Conservation (phyloP, 1,140 invertebrate species). For the Pteromalus puparum region DNA sequence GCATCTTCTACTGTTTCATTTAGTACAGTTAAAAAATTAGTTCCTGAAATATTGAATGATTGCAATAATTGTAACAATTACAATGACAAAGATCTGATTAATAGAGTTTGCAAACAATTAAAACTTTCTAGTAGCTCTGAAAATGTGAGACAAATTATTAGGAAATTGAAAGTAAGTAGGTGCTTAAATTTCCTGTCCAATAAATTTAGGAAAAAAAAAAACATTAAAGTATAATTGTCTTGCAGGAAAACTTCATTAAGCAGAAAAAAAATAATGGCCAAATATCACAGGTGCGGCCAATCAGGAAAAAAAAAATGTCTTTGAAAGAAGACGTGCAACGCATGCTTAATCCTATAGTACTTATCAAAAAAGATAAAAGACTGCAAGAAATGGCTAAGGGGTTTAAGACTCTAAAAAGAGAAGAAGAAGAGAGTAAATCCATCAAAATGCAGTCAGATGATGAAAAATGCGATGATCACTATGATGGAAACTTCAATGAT, state of each 20-base stretch:
- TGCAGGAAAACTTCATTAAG: not conserved
- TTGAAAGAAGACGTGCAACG: not conserved
- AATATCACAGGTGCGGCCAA: not conserved
- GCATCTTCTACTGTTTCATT: not conserved
- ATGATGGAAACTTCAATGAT: not conserved
- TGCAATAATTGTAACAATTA: not conserved
- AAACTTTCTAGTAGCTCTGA: not conserved
- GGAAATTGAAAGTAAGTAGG: not conserved
- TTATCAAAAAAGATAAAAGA: not conserved
- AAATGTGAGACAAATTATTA: not conserved
- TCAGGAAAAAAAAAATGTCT: not conserved
- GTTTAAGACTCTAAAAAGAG: not conserved
- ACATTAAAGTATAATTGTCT: not conserved
- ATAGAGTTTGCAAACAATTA: not conserved
- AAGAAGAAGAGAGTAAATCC: not conserved
- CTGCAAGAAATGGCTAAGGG: not conserved
- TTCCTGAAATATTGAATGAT: not conserved
- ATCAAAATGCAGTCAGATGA: not conserved
- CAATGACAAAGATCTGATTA: not conserved
- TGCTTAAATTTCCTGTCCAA: not conserved
- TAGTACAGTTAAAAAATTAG: not conserved
- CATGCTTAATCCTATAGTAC: constrained; percentile 11
- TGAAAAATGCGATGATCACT: not conserved
- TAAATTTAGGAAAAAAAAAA: not conserved
- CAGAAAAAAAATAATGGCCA: not conserved